Base-by-base conservation (phyloP, 2,797 vertebrate species). In the Danio tinwini region DNA sequence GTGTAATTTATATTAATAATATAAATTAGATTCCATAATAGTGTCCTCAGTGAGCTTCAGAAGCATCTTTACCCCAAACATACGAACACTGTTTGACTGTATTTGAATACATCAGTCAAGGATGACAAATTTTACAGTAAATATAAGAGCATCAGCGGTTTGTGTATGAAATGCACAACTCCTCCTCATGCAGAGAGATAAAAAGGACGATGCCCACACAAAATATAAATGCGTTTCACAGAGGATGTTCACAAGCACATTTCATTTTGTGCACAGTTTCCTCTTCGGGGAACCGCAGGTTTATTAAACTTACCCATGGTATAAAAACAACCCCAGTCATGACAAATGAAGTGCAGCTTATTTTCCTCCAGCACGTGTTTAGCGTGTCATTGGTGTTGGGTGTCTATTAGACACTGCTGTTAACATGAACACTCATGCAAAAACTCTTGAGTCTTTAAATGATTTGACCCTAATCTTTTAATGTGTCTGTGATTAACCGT, bases 231-330 rank as follows among this genome's bases (percentile, higher is more conserved):
- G 37, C 19, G 62, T 65, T 47, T 76, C 63, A 47, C 40, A 76
- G 42, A 76, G 74, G 74, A 76, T 76, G 63, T 39, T 37, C 42
- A 47, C 14, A 44, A 76, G 50, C 50, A 76, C 4, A 44, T 55
- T 52, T 67, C 40, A 37, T 50, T 17, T 29, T n/a, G 10, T 56
- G 63, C 13, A 11, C 10, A 1, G 50, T 67, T 76, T 76, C 63
- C 74, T 76, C 42, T 45, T 62, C 13, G 21, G 63, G 10, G 11
- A 67, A 76, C 74, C 74, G 5, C 74, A 65, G 4, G 5, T 12
- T 49, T 19, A 61, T 50, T 53, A 59, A 42, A 19, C 14, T 65
- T 44, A 8, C 39, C 42, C 44, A 29, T 10, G 29, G 9, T 21
- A 61, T 19, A 14, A 74, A 61, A 74, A 76, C 74, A 55, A 29